Conservation (phyloP, 2,797 vertebrate species). For the Neosilurus hyrtlii region DNA sequence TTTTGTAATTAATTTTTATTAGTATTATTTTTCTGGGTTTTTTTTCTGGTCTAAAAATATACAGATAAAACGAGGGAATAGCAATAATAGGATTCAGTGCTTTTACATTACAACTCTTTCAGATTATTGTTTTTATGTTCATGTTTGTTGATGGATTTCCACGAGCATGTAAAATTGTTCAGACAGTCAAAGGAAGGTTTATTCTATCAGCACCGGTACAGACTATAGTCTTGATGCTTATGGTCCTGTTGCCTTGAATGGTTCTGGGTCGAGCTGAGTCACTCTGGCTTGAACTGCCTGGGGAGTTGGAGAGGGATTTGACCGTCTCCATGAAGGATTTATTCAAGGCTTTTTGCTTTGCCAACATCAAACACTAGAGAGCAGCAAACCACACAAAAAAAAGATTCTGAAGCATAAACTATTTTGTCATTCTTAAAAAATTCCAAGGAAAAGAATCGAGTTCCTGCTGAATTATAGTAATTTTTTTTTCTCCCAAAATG, state of each 20-base stretch:
- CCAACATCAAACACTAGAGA: no score
- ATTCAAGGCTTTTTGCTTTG: no score
- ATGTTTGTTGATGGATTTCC: neutral
- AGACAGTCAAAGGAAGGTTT: neutral
- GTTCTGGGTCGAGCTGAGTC: neutral
- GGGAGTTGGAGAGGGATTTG: no score
- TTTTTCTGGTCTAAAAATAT: neutral
- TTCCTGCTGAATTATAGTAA: no score
- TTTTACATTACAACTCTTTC: neutral
- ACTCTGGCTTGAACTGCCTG: neutral
- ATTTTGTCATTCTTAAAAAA: no score
- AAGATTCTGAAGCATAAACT: no score
- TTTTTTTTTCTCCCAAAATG: no score
- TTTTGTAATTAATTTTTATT: no score
- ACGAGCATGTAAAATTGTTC: neutral
- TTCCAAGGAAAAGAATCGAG: no score
- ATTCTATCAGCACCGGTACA: neutral
- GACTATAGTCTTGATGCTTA: neutral
- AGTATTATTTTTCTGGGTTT: no score
- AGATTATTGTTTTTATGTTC: neutral
- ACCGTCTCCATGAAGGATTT: no score
- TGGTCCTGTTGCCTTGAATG: neutral
- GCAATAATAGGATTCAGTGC: neutral
- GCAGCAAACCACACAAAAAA: no score
- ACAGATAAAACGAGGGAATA: neutral